Base-by-base conservation (phyloP, 2,113 vertebrate genomes). In the Neolamprologus cancellatus region DNA sequence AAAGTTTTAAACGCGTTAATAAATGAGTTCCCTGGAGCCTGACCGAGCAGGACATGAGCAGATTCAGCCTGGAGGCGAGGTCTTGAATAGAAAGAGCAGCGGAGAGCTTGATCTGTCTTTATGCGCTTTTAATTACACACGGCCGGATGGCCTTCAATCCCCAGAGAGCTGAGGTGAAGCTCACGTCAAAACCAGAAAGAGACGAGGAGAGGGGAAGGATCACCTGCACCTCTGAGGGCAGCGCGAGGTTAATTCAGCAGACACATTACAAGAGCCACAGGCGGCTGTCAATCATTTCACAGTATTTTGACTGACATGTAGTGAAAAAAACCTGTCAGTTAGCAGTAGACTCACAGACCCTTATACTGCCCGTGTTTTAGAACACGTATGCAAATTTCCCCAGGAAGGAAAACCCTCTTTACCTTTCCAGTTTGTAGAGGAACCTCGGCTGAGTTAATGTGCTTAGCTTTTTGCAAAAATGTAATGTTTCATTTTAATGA, bases 61-160 rank as follows among this genome's bases (percentile, higher is more conserved):
- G 79, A 76, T 88, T 86, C 80, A 28, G 84, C 94, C 90, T 89
- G 4, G 5, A 88, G 92, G 85, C 86, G 15, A 76, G 41, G 74
- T 76, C 82, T 84, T 81, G 86, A 84, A 84, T 46, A 86, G 86
- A 91, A 78, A 81, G 82, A 79, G 90, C 82, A 39, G 79, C 83
- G 12, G 88, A 88, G 90, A 86, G 91, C 90, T 90, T 93, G 94
- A 94, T 94, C 92, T 89, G 87, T 92, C 88, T 94, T 93, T 91
- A 94, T 95, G 85, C 81, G 8, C 92, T 93, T 95, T 95, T 95
- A 95, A 95, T 95, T 95, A 96, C 93, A 89, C 91, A 82, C 9
- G 86, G 92, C 89, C 92, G 93, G 91, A 88, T 91, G 91, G 87
- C 74, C 92, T 91, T 83, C 91, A 89, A 64, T 88, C 92, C 90